Evolutionary conservation across 2,888 invertebrate genomes (phyloP), one percentile per base, ranked within the genome.

Genomic region (Spatulosminthurus flaviceps): DNA sequence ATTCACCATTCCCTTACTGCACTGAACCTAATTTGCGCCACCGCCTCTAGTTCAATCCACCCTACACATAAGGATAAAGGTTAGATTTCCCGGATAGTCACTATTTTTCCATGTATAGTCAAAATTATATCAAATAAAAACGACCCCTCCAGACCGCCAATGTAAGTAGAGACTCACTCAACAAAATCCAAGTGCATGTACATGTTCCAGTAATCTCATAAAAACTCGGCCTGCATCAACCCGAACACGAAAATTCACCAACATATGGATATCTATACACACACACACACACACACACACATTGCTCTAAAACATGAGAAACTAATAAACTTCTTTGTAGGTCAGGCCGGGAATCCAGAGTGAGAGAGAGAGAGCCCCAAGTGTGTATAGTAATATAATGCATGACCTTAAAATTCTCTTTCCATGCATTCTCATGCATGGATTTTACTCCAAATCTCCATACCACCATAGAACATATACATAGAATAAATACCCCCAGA

Each of bases 291-390:
- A n/a, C n/a, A n/a, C n/a, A n/a, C n/a, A n/a, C n/a, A n/a, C 19
- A 51, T 19, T 51, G 51, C 51, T 11, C 51, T 51, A 51, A 51
- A 51, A 73, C 74, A 74, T 51, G 74, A 74, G 74, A 74, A 74
- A 74, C 74, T 51, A 51, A 74, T 74, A 74, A 74, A 34, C 74
- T 60, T 74, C 74, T 74, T 74, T 74, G 60, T 74, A 74, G 74
- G 74, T 74, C 74, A 74, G 29, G 16, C 74, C 74, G 74, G n/a
- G 74, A 74, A 74, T 74, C 74, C 74, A 74, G 73, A 74, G 74
- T 74, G 26, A n/a, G n/a, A n/a, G n/a, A n/a, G n/a, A n/a, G n/a
- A n/a, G n/a, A n/a, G n/a, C n/a, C n/a, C n/a, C n/a, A n/a, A n/a
- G n/a, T n/a, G n/a, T n/a, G n/a, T n/a, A n/a, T n/a, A n/a, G n/a